Evolutionary conservation across 2,888 invertebrate species (phyloP), one percentile per base, ranked within the genome.

Genomic region (Terebella lapidaria): DNA sequence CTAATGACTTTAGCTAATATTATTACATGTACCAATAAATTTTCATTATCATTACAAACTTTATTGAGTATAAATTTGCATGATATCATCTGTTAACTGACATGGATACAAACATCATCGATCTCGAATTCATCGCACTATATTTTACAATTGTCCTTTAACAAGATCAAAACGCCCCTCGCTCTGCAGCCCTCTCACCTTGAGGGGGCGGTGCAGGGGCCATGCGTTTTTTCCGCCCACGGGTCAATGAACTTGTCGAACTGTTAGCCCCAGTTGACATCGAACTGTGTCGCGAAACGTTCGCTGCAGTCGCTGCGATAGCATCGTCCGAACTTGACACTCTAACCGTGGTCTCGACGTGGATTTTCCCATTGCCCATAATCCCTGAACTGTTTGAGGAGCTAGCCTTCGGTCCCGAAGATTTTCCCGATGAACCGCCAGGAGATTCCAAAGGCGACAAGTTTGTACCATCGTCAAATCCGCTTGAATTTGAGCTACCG

Each of bases 401-500:
- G 18, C 49, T 10, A 10, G 10, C 49, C 5, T 10, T 22, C 18
- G 18, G n/a, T 24, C 5, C 18, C 15, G 5, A 5, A 22, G 18
- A n/a, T 35, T 35, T 35, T n/a, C 42, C 42, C 10, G 42, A 35
- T 15, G 24, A 5, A 24, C 49, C 22, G 5, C 52, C 46, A 10
- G 60, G 60, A 2, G 60, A 60, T 28, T 60, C 60, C 3, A 60
- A 24, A 1, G 60, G 60, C 2, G 60, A 57, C 10, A 60, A 25
- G 20, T 35, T 35, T 1, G 54, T 86, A 20, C n/a, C n/a, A 84
- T 88, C 88, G 74, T 88, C 88, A 74, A 88, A 88, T 0, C 88
- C 88, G 60, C 87, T 87, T 69, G 88, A 88, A 75, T 88, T 88
- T 64, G 88, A 88, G 77, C 87, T 87, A 72, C 87, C 87, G 65